These are phyloP conservation scores for Girardia tigrina DNA, from an alignment of 2,888 invertebrate genomes.

Conservation along the genomic window DNA sequence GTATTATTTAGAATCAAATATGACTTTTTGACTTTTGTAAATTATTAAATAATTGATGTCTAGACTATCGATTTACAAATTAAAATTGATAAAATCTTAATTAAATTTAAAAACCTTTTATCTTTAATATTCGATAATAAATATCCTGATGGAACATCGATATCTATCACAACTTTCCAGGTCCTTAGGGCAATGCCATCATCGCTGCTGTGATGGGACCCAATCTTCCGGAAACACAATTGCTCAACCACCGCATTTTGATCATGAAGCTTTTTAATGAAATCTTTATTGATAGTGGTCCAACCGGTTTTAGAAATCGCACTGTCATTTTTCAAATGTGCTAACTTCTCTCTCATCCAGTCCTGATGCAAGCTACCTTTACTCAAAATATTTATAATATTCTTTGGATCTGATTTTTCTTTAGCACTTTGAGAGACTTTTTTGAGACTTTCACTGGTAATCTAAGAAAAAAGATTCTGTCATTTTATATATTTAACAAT, in stretches of 20 bases:
- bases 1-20: too few relatives aligned
- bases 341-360: not conserved
- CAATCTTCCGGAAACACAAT: not conserved
- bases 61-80: too few relatives aligned
- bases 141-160: not conserved
- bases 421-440: not conserved
- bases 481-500: too few relatives aligned
- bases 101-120: constrained; percentile 2
- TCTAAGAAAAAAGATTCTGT: too few relatives aligned
- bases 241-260: not conserved
- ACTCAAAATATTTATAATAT: not conserved
- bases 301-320: not conserved
- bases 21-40: too few relatives aligned
- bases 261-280: not conserved
- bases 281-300: constrained; percentile 17
- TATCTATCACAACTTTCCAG: not conserved
- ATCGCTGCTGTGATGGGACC: not conserved
- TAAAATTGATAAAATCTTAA: too few relatives aligned
- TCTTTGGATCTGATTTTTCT: not conserved
- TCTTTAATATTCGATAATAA: not conserved
- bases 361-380: not conserved
- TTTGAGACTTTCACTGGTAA: not conserved
- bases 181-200: not conserved
- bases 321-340: not conserved
- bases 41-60: too few relatives aligned